Conservation (phyloP, 2,888 invertebrate species). For the Bellardia bayeri region DNA sequence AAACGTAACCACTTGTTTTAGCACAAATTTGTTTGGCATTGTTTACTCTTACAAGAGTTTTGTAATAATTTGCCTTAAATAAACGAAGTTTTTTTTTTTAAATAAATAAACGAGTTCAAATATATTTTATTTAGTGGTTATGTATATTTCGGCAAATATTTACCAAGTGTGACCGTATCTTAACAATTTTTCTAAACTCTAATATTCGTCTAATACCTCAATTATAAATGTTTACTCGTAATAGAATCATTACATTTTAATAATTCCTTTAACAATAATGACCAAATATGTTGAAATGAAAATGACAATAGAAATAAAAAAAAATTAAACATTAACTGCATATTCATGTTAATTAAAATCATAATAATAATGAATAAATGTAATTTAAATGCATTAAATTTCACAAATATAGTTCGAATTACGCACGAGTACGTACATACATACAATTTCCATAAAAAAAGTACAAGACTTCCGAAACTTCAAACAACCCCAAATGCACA, state of each 20-base stretch:
- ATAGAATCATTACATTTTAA: neutral
- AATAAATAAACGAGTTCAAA: no score
- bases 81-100: no score
- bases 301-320: neutral
- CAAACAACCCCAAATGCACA: neutral
- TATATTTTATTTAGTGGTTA: no score
- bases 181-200: no score
- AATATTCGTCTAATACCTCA: no score
- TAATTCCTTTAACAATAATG: neutral
- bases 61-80: no score
- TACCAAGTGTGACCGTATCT: no score
- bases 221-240: neutral
- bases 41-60: no score
- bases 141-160: no score
- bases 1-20: no score
- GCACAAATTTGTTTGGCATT: no score
- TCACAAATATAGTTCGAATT: conserved; percentile 22
- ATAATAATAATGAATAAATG: neutral
- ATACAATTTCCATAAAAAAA: neutral
- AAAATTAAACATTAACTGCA: conserved; percentile 26
- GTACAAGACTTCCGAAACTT: conserved; percentile 1
- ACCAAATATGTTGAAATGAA: neutral
- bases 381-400: conserved; percentile 44
- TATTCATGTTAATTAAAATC: conserved; percentile 44
- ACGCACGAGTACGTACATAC: conserved; percentile 4